Conservation (phyloP, 2,797 vertebrate species). For the Sebastes taczanowskii region DNA sequence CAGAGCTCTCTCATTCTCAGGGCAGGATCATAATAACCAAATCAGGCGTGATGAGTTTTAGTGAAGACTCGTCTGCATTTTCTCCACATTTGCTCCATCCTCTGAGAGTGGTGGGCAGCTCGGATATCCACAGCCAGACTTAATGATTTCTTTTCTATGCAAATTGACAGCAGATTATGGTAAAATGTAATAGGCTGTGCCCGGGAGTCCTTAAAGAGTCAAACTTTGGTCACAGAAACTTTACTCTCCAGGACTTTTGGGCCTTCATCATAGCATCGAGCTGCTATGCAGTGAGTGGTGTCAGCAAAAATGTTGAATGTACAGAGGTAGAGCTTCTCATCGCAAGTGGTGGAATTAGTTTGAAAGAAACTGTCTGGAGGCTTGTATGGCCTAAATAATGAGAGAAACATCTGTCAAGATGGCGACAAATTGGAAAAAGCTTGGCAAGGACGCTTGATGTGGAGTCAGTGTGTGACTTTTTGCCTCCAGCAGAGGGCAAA, state of each 20-base stretch:
- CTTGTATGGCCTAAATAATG: not conserved
- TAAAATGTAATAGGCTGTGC: constrained; percentile 49
- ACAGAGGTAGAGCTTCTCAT: not conserved
- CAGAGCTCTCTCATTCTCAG: constrained; percentile 30
- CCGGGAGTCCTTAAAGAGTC: constrained; percentile 43
- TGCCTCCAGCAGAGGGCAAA: constrained; percentile 78
- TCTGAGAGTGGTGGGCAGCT: constrained; percentile 39
- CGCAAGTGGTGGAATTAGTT: not conserved
- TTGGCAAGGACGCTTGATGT: not conserved
- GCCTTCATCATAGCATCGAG: not conserved
- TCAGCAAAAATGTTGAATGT: constrained; percentile 23
- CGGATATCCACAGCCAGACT: constrained; percentile 38
- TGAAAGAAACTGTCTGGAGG: constrained; percentile 15
- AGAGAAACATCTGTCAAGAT: constrained; percentile 7
- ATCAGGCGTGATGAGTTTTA: constrained; percentile 43
- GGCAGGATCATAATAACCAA: constrained; percentile 35
- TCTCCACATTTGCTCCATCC: constrained; percentile 35
- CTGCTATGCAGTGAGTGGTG: not conserved
- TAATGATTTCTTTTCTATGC: constrained; percentile 69
- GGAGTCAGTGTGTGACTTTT: constrained; percentile 11
- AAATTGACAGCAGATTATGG: constrained; percentile 64
- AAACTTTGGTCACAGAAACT: constrained; percentile 55
- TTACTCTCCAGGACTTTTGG: constrained; percentile 12
- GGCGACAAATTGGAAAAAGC: not conserved
- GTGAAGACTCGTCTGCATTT: constrained; percentile 43